Conservation (phyloP, 2,797 vertebrate genomes). For the Channa striata region DNA sequence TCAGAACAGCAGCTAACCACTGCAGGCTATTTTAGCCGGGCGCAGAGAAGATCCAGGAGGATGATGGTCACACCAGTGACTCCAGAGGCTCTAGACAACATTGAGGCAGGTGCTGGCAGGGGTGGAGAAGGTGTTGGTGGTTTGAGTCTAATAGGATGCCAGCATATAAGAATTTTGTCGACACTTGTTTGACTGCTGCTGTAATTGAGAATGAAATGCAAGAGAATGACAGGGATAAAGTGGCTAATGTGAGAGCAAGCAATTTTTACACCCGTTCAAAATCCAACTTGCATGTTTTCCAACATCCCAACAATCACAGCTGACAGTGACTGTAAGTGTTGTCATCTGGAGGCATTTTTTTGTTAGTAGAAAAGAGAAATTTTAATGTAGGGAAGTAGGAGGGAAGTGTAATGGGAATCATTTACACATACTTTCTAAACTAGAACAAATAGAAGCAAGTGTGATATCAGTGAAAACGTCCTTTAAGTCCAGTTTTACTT, state of each 20-base stretch:
- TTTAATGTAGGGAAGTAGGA: too few relatives aligned
- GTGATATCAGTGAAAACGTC: too few relatives aligned
- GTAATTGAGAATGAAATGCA: slow-evolving; percentile 20
- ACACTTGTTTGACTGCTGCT: background rate
- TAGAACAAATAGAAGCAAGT: too few relatives aligned
- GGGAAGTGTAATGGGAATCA: too few relatives aligned
- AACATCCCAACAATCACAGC: too few relatives aligned
- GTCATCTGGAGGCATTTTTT: too few relatives aligned
- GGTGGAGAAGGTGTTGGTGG: slow-evolving; percentile 1
- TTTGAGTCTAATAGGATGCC: slow-evolving; percentile 22
- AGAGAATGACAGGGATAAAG: background rate
- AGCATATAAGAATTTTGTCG: slow-evolving; percentile 11
- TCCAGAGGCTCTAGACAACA: slow-evolving; percentile 42
- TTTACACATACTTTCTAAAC: too few relatives aligned
- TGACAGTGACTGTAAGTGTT: too few relatives aligned
- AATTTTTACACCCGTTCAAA: slow-evolving; percentile 1
- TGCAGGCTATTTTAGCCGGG: slow-evolving; percentile 21
- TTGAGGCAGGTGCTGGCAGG: slow-evolving; percentile 12
- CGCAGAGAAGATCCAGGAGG: slow-evolving; percentile 33
- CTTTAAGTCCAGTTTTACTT: too few relatives aligned
- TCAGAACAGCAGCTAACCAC: slow-evolving; percentile 23
- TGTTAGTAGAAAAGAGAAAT: too few relatives aligned
- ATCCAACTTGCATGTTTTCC: background rate
- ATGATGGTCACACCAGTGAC: slow-evolving; percentile 48
- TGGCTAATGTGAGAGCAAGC: background rate